Evolutionary conservation across 2,888 invertebrate genomes (phyloP).

Genomic region (Tuberolachnus salignus): DNA sequence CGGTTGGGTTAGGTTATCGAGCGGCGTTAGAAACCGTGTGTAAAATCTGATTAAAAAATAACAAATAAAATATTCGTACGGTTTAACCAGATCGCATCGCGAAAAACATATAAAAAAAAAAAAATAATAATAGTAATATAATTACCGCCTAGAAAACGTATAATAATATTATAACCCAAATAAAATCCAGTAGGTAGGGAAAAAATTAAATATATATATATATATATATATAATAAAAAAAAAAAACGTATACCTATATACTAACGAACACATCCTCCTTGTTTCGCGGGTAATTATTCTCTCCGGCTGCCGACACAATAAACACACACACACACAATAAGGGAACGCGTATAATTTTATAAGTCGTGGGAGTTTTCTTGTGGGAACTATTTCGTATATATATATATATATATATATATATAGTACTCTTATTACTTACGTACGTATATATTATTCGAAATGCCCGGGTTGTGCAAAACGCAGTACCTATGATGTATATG

Average conservation of each 20-base stretch:
- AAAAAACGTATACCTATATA: not conserved
- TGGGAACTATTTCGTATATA: constrained; percentile 53
- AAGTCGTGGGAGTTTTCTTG: constrained; percentile 58
- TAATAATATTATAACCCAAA: constrained; percentile 47
- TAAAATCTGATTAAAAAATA: constrained; percentile 36
- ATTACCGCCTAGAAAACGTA: constrained; percentile 23
- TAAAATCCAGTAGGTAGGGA: constrained; percentile 49
- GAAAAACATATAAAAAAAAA: not conserved
- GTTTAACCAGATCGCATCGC: constrained; percentile 25
- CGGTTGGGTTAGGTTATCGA: too few species aligned
- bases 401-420: too few species aligned
- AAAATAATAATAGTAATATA: constrained; percentile 4
- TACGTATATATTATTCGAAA: constrained; percentile 26
- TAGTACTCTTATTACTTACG: too few species aligned
- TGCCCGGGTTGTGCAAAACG: constrained; percentile 54
- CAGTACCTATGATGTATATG: not conserved
- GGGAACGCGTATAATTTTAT: constrained; percentile 54
- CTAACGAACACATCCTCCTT: constrained; percentile 55
- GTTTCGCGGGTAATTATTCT: constrained; percentile 53
- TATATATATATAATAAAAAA: not conserved
- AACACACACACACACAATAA: not conserved
- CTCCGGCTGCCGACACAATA: constrained; percentile 38
- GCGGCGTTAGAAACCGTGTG: constrained; percentile 50
- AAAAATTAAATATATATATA: not conserved
- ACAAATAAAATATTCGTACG: constrained; percentile 10